A percentile compares a stretch with the other conserved stretches of the same genome.
Evolutionary conservation across 2,113 vertebrate genomes (phyloP).

Genomic region (Brienomyrus longianalis): DNA sequence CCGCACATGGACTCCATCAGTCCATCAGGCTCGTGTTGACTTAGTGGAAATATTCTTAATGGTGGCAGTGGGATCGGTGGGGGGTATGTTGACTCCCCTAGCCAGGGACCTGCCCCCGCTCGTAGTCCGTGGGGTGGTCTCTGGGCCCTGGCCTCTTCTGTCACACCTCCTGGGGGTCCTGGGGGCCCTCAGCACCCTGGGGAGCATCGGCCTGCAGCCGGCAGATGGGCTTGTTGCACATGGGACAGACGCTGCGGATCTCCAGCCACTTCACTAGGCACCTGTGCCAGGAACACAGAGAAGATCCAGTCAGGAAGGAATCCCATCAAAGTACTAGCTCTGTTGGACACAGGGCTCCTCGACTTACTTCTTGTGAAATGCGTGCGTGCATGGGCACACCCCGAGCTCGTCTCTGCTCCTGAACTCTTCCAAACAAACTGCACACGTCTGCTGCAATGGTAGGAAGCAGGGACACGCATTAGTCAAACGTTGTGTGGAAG

Average conservation of each 20-base stretch:
- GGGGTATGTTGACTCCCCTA: neutral
- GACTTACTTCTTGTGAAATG: conserved; percentile 76
- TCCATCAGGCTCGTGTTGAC: conserved; percentile 8
- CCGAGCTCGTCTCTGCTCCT: conserved; percentile 68
- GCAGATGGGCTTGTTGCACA: conserved; percentile 73
- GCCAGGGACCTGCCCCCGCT: conserved; percentile 29
- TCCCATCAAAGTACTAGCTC: fast-evolving
- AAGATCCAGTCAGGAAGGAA: neutral
- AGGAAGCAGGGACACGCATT: conserved; percentile 7
- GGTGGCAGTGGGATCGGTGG: neutral
- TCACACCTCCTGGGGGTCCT: conserved; percentile 67
- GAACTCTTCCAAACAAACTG: conserved; percentile 72
- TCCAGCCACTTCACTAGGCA: conserved; percentile 74
- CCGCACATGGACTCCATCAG: neutral
- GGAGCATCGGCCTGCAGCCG: conserved; percentile 56
- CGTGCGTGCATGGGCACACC: conserved; percentile 68
- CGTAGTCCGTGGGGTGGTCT: conserved; percentile 38
- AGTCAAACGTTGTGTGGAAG: neutral
- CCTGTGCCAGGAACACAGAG: conserved; percentile 39
- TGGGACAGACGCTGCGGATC: conserved; percentile 71
- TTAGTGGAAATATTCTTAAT: neutral
- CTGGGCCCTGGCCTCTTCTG: conserved; percentile 22
- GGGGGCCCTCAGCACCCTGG: conserved; percentile 57
- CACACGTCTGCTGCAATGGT: conserved; percentile 66
- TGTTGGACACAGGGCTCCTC: no score